Base-by-base conservation (phyloP, 2,888 invertebrate genomes). In the Rhamnusium bicolor region DNA sequence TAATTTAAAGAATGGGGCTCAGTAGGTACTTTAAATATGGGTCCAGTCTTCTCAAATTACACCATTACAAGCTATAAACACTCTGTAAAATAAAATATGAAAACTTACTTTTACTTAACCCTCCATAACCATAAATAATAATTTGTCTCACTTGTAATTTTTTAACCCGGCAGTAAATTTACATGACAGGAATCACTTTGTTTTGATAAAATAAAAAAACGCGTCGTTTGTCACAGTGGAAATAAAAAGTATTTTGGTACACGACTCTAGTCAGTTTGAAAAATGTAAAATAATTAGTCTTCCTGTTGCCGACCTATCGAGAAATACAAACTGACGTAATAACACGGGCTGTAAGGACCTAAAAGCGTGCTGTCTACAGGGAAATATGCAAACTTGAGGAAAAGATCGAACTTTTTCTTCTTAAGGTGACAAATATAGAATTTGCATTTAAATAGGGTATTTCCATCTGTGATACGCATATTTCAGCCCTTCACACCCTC, bases 401-500 rank as follows among this genome's bases (percentile, higher is more conserved):
- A 83, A 85, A 86, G 86, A 87, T 87, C 87, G 87, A 88, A 88
- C 84, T 88, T 88, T 88, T 87, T 88, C 69, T 86, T 69, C 84
- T 85, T 84, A 86, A 89, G 89, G 90, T 90, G 91, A 91, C 91
- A 91, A 91, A 91, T 91, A 91, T 90, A 89, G 89, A 91, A 91
- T 91, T 91, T 91, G 90, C 91, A 91, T 91, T 91, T 91, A 91
- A 91, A 91, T 91, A 90, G 91, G 90, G 90, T 90, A 91, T 91
- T 91, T 91, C 91, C 91, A 90, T 90, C 90, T 90, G 90, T 90
- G 90, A 89, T 88, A 87, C 85, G 85, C 84, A 84, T 84, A 83
- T 83, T 81, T 82, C 80, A 77, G 79, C 76, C 77, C 81, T 81
- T 77, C 74, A 75, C 77, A 80, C 81, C 82, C 79, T 78, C 82